Evolutionary conservation across 2,888 invertebrate genomes (phyloP), one percentile per base, ranked within the genome.

Genomic region (Drosophila multiciliata): DNA sequence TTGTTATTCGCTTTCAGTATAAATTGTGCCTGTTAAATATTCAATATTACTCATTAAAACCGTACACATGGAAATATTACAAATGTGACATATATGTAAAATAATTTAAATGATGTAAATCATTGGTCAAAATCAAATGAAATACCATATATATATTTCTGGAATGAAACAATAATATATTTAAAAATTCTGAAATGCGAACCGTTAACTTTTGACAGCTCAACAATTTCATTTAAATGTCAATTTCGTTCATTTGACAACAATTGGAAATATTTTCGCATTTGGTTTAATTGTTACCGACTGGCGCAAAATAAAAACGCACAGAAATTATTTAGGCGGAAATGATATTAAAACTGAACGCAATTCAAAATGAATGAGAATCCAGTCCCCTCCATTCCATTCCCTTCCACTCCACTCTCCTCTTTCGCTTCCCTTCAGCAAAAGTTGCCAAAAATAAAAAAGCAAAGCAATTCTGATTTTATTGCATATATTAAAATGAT

Each of bases 401-500:
- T 45, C 8, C 7, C 3, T 12, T 45, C 15, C 45, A 45, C 2
- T 8, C 0, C 20, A 20, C 3, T 20, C 20, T 20, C 15, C 7
- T 7, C 1, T 12, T 20, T 11, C 12, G 3, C 20, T 7, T 20
- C 3, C 45, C 20, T 8, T 3, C 9, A 20, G 20, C n/a, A 20
- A 20, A 45, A 45, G 12, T 20, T 17, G 12, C 32, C 17, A 29
- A 38, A 3, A 52, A n/a, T n/a, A n/a, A 36, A 17, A 55, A 32
- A 4, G 23, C 17, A 35, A 20, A 38, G 32, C n/a, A 68, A 57
- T 65, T 32, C 36, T 55, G 64, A 55, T 58, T 78, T 87, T 78
- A 86, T 89, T 80, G 84, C 64, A 68, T 64, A 88, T 83, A 84
- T 89, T 89, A 83, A 88, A 87, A 89, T 87, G 70, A 78, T 87